Evolutionary conservation across 2,113 vertebrate genomes (phyloP).

Genomic region (Gavia stellata): DNA sequence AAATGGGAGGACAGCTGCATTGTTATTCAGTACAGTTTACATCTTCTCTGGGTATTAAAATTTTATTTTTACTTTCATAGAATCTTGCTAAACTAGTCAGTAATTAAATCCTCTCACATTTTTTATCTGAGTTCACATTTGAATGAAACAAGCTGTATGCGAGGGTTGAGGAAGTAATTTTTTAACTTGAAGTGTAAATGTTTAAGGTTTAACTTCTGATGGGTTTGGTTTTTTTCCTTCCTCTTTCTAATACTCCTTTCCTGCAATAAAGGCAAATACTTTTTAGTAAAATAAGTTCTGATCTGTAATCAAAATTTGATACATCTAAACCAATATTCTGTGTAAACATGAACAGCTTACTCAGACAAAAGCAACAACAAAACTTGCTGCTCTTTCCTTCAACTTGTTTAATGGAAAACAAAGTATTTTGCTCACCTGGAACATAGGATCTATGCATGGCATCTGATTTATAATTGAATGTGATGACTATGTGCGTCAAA

Average conservation of each 20-base stretch:
- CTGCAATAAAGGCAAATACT: background rate
- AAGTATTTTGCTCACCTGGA: background rate
- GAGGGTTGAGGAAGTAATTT: background rate
- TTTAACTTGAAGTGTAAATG: background rate
- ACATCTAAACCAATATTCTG: background rate
- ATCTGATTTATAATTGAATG: background rate
- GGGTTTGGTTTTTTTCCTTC: background rate
- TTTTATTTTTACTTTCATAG: background rate
- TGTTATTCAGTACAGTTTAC: background rate
- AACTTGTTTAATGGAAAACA: background rate
- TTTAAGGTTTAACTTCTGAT: background rate
- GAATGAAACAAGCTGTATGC: background rate
- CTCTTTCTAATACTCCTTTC: background rate
- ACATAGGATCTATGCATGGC: background rate
- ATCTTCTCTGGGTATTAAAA: background rate
- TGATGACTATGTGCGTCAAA: background rate
- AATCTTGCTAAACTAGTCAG: background rate
- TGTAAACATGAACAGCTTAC: background rate
- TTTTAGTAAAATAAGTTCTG: background rate
- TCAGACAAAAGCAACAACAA: background rate
- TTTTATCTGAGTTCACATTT: background rate
- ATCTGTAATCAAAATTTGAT: background rate
- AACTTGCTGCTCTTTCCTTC: background rate
- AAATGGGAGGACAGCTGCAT: background rate
- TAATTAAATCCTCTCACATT: background rate